Percentiles rank a stretch among this genome's conserved stretches.
These are phyloP conservation scores for Excalfactoria chinensis DNA, from an alignment of 2,113 vertebrate genomes.

Conservation along the genomic window DNA sequence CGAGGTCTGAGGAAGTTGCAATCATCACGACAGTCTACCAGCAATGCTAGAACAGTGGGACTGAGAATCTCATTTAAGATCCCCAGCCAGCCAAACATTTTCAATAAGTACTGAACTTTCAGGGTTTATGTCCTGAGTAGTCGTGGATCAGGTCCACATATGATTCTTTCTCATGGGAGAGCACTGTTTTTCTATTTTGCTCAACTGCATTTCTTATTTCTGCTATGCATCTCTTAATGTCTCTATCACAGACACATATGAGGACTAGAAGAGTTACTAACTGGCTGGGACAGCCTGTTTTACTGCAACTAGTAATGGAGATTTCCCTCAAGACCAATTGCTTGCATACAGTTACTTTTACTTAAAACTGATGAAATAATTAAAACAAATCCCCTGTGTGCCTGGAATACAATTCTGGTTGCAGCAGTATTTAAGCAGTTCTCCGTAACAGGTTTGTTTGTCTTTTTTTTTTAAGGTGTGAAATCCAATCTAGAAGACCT, in stretches of 20 bases:
- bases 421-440: not conserved
- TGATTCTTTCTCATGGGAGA: not conserved
- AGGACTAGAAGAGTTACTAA: not conserved
- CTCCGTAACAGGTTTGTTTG: not conserved
- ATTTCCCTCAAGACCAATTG: slow-evolving; percentile 43
- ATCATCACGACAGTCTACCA: not conserved
- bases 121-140: not conserved
- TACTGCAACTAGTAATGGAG: not conserved
- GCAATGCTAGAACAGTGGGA: not conserved
- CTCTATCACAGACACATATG: not conserved
- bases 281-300: slow-evolving; percentile 1
- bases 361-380: slow-evolving; percentile 70
- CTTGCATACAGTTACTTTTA: slow-evolving; percentile 63
- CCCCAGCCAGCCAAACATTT: not conserved
- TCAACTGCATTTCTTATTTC: not conserved
- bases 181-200: not conserved
- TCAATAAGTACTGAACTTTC: not conserved
- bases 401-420: not conserved
- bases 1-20: not conserved
- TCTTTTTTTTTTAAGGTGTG: not conserved
- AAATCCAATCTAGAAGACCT: slow-evolving; percentile 33
- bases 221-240: not conserved
- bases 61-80: not conserved
- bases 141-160: not conserved
- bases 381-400: slow-evolving; percentile 58